Conservation (phyloP, 1,140 invertebrate genomes). For the Aphelinus atriplicis region DNA sequence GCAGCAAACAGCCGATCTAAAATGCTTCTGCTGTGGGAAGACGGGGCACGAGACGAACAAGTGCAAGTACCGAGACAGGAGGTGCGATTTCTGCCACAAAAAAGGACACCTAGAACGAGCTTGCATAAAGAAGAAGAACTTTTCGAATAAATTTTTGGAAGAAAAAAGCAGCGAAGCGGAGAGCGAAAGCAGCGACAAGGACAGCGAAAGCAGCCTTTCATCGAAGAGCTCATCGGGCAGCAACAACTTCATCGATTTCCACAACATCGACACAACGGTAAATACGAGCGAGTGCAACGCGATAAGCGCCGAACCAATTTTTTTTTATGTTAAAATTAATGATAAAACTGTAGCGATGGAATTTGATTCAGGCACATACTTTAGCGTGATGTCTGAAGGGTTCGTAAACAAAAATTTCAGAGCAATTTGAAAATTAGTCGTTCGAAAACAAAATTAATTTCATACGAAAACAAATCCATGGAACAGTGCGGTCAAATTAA, state of each 20-base stretch:
- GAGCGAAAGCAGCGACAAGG: neutral
- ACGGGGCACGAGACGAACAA: neutral
- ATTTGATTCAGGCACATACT: constrained; percentile 15
- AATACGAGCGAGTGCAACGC: neutral
- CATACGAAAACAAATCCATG: too few relatives aligned
- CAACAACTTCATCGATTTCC: constrained; percentile 7
- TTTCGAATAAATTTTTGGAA: constrained; percentile 9
- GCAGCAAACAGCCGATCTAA: too few relatives aligned
- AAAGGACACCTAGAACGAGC: constrained; percentile 31
- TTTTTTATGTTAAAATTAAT: neutral
- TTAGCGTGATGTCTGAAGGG: constrained; percentile 10
- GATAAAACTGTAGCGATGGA: constrained; percentile 7
- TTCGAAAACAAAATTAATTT: too few relatives aligned
- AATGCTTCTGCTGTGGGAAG: constrained; percentile 31
- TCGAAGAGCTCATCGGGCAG: neutral
- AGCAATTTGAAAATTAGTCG: too few relatives aligned
- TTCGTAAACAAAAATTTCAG: constrained; percentile 10
- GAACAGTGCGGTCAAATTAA: too few relatives aligned
- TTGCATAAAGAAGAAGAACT: constrained; percentile 29
- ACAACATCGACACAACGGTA: constrained; percentile 5
- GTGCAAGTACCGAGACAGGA: constrained; percentile 27
- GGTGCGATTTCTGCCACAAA: constrained; percentile 26
- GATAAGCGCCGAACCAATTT: neutral
- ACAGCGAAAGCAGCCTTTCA: neutral
- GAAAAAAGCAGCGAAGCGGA: neutral